phyloP scores from a whole-genome alignment of 2,113 vertebrate genomes.

The Myrmophylax atrothorax region DNA sequence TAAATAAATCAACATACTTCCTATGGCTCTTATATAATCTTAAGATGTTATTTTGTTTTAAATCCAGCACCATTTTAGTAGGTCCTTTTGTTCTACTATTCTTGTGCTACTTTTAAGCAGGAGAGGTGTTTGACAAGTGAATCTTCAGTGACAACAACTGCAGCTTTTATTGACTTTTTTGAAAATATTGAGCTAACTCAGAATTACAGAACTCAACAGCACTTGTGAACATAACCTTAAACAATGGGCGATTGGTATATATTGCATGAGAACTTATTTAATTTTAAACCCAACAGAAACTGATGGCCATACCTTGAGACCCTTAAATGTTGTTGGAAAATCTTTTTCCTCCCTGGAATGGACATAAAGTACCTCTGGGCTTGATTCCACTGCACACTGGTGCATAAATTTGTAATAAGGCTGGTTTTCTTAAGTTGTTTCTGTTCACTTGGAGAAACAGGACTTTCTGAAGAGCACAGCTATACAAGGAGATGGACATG shows the following conservation, averaged over 20 bases:
- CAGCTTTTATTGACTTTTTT: slow-evolving; percentile 14
- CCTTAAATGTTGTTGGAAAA: background rate
- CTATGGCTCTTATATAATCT: slow-evolving; percentile 40
- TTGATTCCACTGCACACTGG: background rate
- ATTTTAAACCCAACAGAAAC: background rate
- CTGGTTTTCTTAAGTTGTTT: background rate
- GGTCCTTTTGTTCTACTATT: slow-evolving; percentile 37
- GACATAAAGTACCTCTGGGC: background rate
- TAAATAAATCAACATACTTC: slow-evolving; percentile 66
- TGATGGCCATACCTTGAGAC: background rate
- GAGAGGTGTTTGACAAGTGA: slow-evolving; percentile 34
- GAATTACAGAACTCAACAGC: background rate
- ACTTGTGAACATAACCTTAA: background rate
- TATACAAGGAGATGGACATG: background rate
- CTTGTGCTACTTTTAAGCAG: slow-evolving; percentile 16
- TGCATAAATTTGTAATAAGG: background rate
- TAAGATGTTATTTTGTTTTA: background rate
- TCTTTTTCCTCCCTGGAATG: background rate
- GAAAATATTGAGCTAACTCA: background rate
- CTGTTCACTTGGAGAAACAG: background rate
- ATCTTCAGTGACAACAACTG: background rate
- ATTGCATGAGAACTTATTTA: background rate
- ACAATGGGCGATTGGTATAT: background rate
- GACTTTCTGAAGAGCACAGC: background rate
- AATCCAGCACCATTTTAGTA: background rate